Base-by-base conservation (phyloP, 2,113 vertebrate genomes). In the Seriola dumerili region DNA sequence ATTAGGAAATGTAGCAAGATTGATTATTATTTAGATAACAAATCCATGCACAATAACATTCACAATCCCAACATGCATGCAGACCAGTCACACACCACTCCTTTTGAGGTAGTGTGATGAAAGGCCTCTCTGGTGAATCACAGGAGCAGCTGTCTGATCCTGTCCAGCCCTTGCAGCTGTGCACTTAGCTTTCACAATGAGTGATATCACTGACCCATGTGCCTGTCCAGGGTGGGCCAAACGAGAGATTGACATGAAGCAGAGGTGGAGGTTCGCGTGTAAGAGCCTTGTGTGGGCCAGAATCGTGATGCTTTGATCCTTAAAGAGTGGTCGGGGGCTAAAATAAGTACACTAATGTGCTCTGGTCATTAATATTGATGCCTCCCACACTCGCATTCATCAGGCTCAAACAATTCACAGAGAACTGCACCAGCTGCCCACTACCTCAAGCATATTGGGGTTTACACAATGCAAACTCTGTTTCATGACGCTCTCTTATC, bases 101-200 rank as follows among this genome's bases (percentile, higher is more conserved):
- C 88, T 85, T 92, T 63, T 80, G 72, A 70, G 87, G 89, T 81
- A 88, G 77, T 8, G 86, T 84, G 93, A 92, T 91, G 87, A 92
- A 72, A 92, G 81, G 88, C 71, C 63, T 80, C 78, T 65, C 36
- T 23, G 46, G 85, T 93, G 89, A 93, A 85, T 89, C 93, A 91
- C 78, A 58, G 71, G 46, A 88, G 88, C 94, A 94, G 94, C 93
- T 94, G 94, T 84, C 87, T 74, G 66, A 83, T 72, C 84, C 82
- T 63, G 78, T 91, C 81, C 77, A 62, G 52, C 72, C 65, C 68
- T 64, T 80, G 89, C 91, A 92, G 92, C 93, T 93, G 90, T 89
- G 91, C 85, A 81, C 71, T 80, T 40, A 46, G 59, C 80, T 78
- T 79, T 82, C 84, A 91, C 89, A 92, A 87, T 88, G 89, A 92